Percentiles rank a stretch among this genome's conserved stretches.
Conservation (phyloP, 2,797 vertebrate species). For the Sus cebifrons region DNA sequence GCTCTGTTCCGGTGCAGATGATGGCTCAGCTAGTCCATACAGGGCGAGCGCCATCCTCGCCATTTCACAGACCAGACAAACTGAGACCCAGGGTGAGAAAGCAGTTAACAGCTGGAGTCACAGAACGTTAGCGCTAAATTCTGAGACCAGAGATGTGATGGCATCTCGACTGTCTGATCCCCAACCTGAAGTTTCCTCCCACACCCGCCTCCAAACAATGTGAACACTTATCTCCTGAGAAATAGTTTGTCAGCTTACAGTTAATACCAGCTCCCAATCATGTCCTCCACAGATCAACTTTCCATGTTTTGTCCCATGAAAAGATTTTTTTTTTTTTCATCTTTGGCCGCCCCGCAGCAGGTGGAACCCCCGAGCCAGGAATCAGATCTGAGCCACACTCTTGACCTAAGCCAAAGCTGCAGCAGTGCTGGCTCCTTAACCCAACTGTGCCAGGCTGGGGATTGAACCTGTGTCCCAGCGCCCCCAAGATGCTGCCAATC, state of each 20-base stretch:
- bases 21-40: neutral
- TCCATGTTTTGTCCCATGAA: neutral
- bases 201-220: fast-evolving
- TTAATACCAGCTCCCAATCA: conserved; percentile 17
- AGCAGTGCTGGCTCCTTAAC: too few species aligned
- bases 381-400: too few species aligned
- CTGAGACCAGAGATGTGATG: neutral
- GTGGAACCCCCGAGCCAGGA: too few species aligned
- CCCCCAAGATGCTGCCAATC: too few species aligned
- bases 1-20: neutral
- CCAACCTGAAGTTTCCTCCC: neutral
- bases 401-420: too few species aligned
- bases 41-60: neutral
- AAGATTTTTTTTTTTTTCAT: neutral
- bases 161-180: neutral
- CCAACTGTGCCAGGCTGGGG: too few species aligned
- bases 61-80: neutral
- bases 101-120: neutral
- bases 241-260: conserved; percentile 37
- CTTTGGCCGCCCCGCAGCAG: too few species aligned
- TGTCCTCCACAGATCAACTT: conserved; percentile 34
- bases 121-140: neutral
- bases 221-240: neutral
- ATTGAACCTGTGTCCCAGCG: too few species aligned
- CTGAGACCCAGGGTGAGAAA: neutral